Evolutionary conservation across 2,797 vertebrate species (phyloP).

Genomic region (Spinus pinus): DNA sequence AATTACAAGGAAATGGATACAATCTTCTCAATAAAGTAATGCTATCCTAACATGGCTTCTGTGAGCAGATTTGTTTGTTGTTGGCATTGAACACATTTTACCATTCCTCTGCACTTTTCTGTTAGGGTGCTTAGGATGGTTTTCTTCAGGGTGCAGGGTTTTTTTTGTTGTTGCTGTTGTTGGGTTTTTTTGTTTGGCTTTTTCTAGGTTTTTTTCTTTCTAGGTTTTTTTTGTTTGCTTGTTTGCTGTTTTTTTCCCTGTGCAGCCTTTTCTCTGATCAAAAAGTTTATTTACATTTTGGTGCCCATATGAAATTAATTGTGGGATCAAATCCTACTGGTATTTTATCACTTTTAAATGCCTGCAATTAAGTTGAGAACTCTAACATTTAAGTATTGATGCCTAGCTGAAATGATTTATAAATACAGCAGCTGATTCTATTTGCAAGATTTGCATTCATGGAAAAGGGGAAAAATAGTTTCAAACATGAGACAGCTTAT

Average conservation of each 20-base stretch:
- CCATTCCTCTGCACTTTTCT: not conserved
- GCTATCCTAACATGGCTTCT: not conserved
- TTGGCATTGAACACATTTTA: not conserved
- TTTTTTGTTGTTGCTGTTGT: not conserved
- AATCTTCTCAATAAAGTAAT: not conserved
- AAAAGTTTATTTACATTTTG: not conserved
- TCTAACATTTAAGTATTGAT: not conserved
- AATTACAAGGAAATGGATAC: conserved; percentile 21
- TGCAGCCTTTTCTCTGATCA: not conserved
- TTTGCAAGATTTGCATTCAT: not conserved
- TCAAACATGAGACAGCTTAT: not conserved
- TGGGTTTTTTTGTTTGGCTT: not conserved
- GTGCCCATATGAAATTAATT: not conserved
- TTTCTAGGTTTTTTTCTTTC: not conserved
- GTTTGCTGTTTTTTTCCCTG: rapidly evolving
- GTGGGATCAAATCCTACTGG: not conserved
- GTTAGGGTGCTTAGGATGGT: not conserved
- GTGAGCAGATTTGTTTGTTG: not conserved
- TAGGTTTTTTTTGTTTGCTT: not conserved
- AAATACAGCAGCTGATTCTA: not conserved
- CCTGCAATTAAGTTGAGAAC: not conserved
- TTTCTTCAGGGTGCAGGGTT: not conserved
- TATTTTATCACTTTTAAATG: not conserved
- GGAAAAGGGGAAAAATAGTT: not conserved
- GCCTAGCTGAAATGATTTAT: not conserved